phyloP scores from a whole-genome alignment of 1,140 invertebrate species.

The Grapholita molesta region DNA sequence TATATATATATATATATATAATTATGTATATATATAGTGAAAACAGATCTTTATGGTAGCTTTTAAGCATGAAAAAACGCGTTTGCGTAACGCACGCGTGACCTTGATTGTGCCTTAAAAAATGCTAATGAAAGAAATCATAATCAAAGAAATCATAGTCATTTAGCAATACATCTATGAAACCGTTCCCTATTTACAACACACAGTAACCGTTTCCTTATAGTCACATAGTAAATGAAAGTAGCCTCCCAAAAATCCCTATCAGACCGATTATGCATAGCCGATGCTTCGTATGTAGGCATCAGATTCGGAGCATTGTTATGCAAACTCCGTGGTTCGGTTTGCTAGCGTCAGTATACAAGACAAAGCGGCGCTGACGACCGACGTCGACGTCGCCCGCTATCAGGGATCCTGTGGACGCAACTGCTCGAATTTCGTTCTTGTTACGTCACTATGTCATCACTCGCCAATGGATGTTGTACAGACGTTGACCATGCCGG shows the following conservation, averaged over 20 bases:
- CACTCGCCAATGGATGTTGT: background rate
- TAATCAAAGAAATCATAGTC: slow-evolving; percentile 9
- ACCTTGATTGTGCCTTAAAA: background rate
- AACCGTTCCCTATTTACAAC: background rate
- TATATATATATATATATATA: too few species aligned
- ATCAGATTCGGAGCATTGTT: slow-evolving; percentile 66
- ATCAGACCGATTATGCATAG: slow-evolving; percentile 23
- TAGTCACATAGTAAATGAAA: background rate
- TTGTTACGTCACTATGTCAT: slow-evolving; percentile 24
- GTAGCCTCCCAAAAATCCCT: background rate
- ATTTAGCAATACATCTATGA: slow-evolving; percentile 3
- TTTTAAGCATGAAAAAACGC: too few species aligned
- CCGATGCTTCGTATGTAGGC: slow-evolving; percentile 37
- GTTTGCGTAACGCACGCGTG: too few species aligned
- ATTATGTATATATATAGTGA: too few species aligned
- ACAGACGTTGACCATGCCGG: slow-evolving; percentile 11
- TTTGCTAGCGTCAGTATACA: slow-evolving; percentile 57
- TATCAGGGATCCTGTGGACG: slow-evolving; percentile 52
- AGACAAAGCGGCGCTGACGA: slow-evolving; percentile 71
- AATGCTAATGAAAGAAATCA: slow-evolving; percentile 20
- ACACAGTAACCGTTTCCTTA: background rate
- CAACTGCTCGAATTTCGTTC: slow-evolving; percentile 42
- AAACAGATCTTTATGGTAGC: too few species aligned
- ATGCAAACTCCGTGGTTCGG: slow-evolving; percentile 69
- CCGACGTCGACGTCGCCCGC: slow-evolving; percentile 52